These are phyloP conservation scores for Myopa testacea DNA, from an alignment of 2,888 invertebrate genomes.

Conservation along the genomic window DNA sequence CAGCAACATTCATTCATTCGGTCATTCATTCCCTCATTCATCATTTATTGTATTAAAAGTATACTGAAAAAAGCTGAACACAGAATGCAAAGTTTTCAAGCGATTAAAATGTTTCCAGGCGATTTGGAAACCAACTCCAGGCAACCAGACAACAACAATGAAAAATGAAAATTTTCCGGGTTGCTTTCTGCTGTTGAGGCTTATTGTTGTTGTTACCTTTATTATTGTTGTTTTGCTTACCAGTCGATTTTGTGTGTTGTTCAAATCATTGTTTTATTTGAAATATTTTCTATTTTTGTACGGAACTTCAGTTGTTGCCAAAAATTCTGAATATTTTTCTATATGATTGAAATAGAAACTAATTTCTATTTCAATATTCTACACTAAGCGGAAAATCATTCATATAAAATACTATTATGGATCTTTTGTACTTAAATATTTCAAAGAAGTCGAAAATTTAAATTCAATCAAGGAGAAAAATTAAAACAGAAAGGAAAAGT, in stretches of 20 bases:
- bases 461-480: no score
- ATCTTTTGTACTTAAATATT: no score
- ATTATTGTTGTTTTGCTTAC: conserved; percentile 7
- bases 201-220: conserved; percentile 2
- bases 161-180: conserved; percentile 45
- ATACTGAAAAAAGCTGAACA: not conserved
- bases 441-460: no score
- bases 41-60: conserved; percentile 2
- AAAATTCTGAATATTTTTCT: not conserved
- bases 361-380: no score
- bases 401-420: no score
- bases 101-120: conserved; percentile 63
- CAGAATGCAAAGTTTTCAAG: conserved; percentile 40
- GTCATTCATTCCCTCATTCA: not conserved
- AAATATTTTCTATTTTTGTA: conserved; percentile 17
- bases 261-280: conserved; percentile 35
- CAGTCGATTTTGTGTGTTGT: conserved; percentile 4
- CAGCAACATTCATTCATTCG: not conserved
- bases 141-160: conserved; percentile 49
- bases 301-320: not conserved
- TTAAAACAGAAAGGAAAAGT: no score
- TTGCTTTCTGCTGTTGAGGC: not conserved
- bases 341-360: no score
- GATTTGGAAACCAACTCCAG: conserved; percentile 63
- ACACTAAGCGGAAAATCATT: no score